Conservation (phyloP, 2,888 invertebrate species). For the Urechis unicinctus region DNA sequence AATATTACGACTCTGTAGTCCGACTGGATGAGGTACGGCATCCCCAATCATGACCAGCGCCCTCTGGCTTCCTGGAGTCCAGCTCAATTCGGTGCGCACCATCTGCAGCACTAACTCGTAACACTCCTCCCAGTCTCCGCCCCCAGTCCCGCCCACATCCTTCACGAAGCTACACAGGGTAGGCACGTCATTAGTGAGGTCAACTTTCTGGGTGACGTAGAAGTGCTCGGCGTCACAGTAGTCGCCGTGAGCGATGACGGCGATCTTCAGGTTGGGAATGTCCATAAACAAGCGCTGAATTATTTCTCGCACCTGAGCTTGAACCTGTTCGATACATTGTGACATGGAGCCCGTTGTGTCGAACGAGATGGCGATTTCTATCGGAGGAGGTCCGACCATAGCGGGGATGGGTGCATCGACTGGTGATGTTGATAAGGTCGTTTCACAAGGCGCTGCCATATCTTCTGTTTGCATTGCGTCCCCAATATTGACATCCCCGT, state of each 20-base stretch:
- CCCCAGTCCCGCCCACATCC: slow-evolving; percentile 31
- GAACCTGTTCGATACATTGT: slow-evolving; percentile 31
- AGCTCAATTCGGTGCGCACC: slow-evolving; percentile 30
- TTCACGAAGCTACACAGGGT: slow-evolving; percentile 32
- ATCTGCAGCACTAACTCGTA: slow-evolving; percentile 39
- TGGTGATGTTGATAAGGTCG: too few relatives aligned
- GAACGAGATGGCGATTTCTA: slow-evolving; percentile 36
- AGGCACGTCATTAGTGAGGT: slow-evolving; percentile 30
- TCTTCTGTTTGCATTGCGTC: too few relatives aligned
- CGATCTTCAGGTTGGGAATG: slow-evolving; percentile 37
- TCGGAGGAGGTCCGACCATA: too few relatives aligned
- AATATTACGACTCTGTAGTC: slow-evolving; percentile 30
- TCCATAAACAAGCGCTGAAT: slow-evolving; percentile 39
- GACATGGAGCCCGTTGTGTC: slow-evolving; percentile 43
- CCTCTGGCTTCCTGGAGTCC: slow-evolving; percentile 37
- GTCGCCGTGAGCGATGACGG: slow-evolving; percentile 44
- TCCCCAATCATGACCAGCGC: slow-evolving; percentile 43
- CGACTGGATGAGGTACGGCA: slow-evolving; percentile 33
- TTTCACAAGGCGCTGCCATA: too few relatives aligned
- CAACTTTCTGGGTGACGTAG: slow-evolving; percentile 37
- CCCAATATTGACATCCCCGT: too few relatives aligned
- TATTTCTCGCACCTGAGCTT: slow-evolving; percentile 32
- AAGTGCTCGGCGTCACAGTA: slow-evolving; percentile 35
- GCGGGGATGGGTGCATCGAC: too few relatives aligned
- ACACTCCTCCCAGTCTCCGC: slow-evolving; percentile 40